Percentiles rank a stretch among this genome's conserved stretches.
Evolutionary conservation across 2,113 vertebrate genomes (phyloP).

Genomic region (Telmatochromis sp.): DNA sequence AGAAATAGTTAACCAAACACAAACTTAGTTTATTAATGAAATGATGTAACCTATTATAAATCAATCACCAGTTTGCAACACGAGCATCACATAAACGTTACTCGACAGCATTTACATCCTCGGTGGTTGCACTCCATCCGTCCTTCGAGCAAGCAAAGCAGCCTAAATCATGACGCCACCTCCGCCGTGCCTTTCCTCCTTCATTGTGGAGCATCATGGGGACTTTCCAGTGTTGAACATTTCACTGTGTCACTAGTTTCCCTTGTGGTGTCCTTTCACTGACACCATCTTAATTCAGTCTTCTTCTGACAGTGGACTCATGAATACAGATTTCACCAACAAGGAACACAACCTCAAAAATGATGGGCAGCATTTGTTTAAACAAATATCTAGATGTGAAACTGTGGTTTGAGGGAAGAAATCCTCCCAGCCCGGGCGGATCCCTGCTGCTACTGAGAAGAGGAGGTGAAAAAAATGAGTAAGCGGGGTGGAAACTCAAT

Average conservation of each 20-base stretch:
- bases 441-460: not conserved
- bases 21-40: not conserved
- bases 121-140: accelerated
- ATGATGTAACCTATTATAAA: not conserved
- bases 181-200: not conserved
- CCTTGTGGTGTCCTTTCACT: not conserved
- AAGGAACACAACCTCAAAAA: not conserved
- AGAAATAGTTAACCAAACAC: not conserved
- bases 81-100: not conserved
- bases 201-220: not conserved
- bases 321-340: not conserved
- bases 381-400: not conserved
- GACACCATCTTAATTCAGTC: not conserved
- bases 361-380: not conserved
- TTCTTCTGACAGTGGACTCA: not conserved
- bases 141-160: not conserved
- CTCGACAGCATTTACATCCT: not conserved
- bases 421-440: accelerated
- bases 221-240: not conserved
- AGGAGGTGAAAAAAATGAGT: not conserved
- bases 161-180: not conserved
- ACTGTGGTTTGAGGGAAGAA: not conserved
- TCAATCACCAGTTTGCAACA: not conserved
- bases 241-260: not conserved
- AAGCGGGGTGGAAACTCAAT: not conserved